Percentiles rank a stretch among this genome's conserved stretches.
Evolutionary conservation across 2,888 invertebrate genomes (phyloP).

Genomic region (Polyommatus icarus): DNA sequence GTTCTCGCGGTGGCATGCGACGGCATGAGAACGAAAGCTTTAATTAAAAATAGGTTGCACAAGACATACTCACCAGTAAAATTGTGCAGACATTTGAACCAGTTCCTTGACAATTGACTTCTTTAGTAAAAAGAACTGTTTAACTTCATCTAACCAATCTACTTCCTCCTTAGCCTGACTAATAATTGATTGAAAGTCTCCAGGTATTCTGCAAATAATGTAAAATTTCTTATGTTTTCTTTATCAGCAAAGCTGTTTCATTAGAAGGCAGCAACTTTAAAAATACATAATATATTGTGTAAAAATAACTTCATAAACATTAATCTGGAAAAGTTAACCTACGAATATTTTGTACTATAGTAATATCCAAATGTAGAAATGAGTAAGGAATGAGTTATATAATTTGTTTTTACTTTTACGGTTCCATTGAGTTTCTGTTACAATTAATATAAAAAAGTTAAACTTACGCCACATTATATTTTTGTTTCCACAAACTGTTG

Average conservation of each 20-base stretch:
- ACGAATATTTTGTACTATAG: too few relatives aligned
- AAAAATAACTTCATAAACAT: too few relatives aligned
- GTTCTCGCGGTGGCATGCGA: too few relatives aligned
- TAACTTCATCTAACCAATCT: slow-evolving; percentile 50
- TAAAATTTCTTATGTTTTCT: not conserved
- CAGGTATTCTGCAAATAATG: slow-evolving; percentile 45
- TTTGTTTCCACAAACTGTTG: slow-evolving; percentile 56
- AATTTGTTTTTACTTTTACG: not conserved
- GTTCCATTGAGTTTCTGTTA: not conserved
- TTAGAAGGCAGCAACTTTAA: too few relatives aligned
- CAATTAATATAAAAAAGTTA: not conserved
- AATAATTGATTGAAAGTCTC: slow-evolving; percentile 35
- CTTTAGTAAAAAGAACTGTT: slow-evolving; percentile 46
- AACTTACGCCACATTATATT: slow-evolving; percentile 54
- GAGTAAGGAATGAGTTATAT: not conserved
- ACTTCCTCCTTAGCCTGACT: slow-evolving; percentile 45
- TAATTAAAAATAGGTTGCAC: not conserved
- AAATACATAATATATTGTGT: too few relatives aligned
- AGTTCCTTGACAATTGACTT: slow-evolving; percentile 45
- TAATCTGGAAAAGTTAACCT: too few relatives aligned
- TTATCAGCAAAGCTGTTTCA: not conserved
- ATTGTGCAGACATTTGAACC: slow-evolving; percentile 51
- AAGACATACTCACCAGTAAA: slow-evolving; percentile 49
- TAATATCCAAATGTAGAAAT: too few relatives aligned
- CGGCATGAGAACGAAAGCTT: too few relatives aligned